Evolutionary conservation across 2,888 invertebrate species (phyloP), one percentile per base, ranked within the genome.

Genomic region (Caenorhabditis japonica): DNA sequence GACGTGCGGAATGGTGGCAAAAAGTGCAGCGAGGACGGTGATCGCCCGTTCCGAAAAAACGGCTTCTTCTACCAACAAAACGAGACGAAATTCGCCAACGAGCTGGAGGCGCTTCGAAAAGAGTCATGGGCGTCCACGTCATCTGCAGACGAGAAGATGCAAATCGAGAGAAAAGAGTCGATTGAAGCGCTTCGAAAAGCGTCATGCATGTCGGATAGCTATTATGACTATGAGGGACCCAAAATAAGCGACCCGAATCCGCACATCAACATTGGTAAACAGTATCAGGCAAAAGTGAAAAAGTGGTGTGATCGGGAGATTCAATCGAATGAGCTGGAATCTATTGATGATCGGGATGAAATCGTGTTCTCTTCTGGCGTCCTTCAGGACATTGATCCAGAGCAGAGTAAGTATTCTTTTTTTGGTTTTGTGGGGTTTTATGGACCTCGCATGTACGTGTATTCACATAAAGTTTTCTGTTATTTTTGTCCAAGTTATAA

Each of bases 241-340:
- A 68, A 73, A 46, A 64, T 62, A 36, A 70, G 59, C 25, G 77
- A 75, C 36, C 61, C 72, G 4, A 75, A 69, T 58, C 77, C 77
- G 75, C 80, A 80, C 52, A 80, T 80, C 44, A 80, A 80, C 56
- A 61, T 76, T 27, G 77, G 77, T 2, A 49, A 51, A 34, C 61
- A 69, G 33, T 87, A 80, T 68, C 86, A 86, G 60, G 86, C 87
- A 13, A 58, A 77, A 34, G 86, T 86, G 36, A 79, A 79, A 61
- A 87, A 85, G 61, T 86, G 86, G 86, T 77, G 81, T 8, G 85
- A 83, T 41, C 58, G 86, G 33, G 78, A 83, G 51, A 81, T 85
- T 7, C 61, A 68, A 10, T 43, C 73, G 34, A 71, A 76, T 25
- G 85, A 86, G 44, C 44, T 75, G 36, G 77, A 80, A 1, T 76